phyloP scores from a whole-genome alignment of 2,888 invertebrate genomes.

The Drosophila silvestris region DNA sequence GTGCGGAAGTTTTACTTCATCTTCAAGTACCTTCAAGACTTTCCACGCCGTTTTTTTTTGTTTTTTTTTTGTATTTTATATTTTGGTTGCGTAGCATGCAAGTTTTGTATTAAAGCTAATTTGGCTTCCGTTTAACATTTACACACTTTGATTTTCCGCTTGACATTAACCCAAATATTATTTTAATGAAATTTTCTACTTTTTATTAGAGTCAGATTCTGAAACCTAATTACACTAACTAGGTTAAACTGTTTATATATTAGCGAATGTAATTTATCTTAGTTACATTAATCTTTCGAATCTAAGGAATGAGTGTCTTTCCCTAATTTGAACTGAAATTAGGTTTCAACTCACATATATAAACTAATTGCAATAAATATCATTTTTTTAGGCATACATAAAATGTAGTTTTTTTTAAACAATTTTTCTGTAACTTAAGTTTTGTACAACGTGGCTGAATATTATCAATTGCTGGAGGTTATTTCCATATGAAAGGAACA shows the following conservation, averaged over 20 bases:
- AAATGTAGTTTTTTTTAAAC: background rate
- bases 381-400: rapidly evolving
- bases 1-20: constrained; percentile 73
- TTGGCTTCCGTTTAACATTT: constrained; percentile 72
- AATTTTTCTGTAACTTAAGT: background rate
- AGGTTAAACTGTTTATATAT: constrained; percentile 5
- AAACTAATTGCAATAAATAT: background rate
- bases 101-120: constrained; percentile 65
- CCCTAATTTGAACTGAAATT: background rate
- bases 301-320: background rate
- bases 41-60: constrained; percentile 27
- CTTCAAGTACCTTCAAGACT: constrained; percentile 46
- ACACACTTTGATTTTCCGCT: constrained; percentile 40
- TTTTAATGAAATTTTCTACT: background rate
- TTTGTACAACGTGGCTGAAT: background rate
- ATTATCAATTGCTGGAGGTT: background rate
- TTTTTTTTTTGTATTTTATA: background rate
- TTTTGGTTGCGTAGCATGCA: constrained; percentile 52
- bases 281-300: background rate
- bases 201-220: background rate
- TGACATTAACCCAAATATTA: constrained; percentile 60
- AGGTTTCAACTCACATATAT: background rate
- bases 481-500: background rate
- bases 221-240: constrained; percentile 6
- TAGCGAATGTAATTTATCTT: background rate